Percentiles rank a stretch among this genome's conserved stretches.
phyloP scores from a whole-genome alignment of 2,888 invertebrate genomes.

The Ectobius pallidus region DNA sequence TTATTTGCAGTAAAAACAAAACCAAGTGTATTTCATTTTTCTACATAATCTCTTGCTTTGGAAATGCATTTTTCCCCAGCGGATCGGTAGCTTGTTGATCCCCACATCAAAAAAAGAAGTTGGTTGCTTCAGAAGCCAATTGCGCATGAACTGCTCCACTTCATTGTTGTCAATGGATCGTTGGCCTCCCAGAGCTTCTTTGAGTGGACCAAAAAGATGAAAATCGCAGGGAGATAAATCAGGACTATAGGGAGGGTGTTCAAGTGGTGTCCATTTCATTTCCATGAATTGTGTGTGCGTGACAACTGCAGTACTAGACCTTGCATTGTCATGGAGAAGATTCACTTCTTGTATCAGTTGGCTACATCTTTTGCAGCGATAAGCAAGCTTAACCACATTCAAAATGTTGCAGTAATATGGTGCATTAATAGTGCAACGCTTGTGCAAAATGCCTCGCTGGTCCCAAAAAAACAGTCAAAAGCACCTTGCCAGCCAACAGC shows the following conservation, averaged over 20 bases:
- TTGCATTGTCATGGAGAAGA: background rate
- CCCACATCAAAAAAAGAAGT: background rate
- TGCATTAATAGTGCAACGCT: background rate
- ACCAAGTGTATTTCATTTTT: too few relatives aligned
- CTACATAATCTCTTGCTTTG: too few relatives aligned
- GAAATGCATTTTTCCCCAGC: background rate
- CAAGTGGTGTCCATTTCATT: background rate
- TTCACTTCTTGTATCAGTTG: background rate
- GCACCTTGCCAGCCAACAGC: background rate
- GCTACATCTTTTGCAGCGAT: background rate
- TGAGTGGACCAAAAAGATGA: background rate
- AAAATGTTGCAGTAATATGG: background rate
- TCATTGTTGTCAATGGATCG: too few relatives aligned
- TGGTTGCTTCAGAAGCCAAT: background rate
- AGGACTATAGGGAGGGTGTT: background rate
- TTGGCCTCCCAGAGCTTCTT: too few relatives aligned
- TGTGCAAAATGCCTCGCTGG: background rate
- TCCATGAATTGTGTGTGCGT: background rate
- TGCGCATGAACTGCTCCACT: too few relatives aligned
- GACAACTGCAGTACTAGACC: background rate
- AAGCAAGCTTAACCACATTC: too few relatives aligned
- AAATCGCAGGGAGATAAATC: background rate
- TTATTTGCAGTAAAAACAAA: too few relatives aligned
- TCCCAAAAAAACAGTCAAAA: background rate
- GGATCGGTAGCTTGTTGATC: background rate